Conservation (phyloP, 64 coral and sea anemone species). For the Stichodactyla helianthus region DNA sequence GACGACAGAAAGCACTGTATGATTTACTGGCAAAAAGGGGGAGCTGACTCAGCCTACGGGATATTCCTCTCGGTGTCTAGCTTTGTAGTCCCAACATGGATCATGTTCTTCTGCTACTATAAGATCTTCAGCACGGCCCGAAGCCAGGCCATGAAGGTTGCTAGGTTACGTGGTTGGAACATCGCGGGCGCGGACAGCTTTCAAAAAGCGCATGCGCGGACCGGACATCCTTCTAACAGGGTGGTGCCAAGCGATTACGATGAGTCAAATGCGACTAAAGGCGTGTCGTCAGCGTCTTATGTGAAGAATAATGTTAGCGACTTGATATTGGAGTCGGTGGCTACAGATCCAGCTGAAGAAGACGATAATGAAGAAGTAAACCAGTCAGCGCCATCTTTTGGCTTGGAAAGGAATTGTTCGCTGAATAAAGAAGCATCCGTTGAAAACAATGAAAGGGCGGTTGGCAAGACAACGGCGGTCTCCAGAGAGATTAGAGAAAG, state of each 20-base stretch:
- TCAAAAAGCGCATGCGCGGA: background rate
- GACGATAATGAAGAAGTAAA: background rate
- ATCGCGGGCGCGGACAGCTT: background rate
- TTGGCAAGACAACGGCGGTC: background rate
- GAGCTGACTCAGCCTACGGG: background rate
- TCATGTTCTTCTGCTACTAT: conserved; percentile 12
- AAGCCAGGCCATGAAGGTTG: background rate
- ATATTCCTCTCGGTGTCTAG: conserved; percentile 13
- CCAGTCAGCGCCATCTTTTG: background rate
- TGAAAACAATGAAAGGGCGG: background rate
- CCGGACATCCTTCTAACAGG: background rate
- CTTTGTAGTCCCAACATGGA: conserved; percentile 20
- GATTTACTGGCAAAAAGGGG: conserved; percentile 17
- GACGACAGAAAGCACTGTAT: conserved; percentile 25
- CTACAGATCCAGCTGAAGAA: background rate
- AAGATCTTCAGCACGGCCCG: conserved; percentile 19
- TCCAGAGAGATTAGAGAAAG: background rate
- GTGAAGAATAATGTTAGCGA: background rate
- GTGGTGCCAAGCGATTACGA: background rate
- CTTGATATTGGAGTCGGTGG: background rate
- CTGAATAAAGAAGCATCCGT: background rate
- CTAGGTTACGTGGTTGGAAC: background rate
- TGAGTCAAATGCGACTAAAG: background rate
- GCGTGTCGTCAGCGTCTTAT: background rate
- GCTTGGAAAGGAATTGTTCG: background rate